Base-by-base conservation (phyloP, 2,888 invertebrate species). In the Oxytorus armatus region DNA sequence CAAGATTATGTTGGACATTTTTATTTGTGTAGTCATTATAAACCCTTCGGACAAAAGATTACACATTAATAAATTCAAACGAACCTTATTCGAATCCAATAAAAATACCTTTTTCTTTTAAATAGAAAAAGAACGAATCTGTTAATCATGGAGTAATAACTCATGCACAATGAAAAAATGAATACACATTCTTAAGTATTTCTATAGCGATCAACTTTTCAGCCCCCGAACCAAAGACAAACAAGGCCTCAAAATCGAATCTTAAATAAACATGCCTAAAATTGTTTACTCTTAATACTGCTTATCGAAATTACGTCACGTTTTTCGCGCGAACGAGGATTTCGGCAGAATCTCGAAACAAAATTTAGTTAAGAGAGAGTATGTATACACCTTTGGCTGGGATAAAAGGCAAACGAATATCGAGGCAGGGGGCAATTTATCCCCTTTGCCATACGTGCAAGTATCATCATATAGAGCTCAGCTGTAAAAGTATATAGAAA, bases 391-490 rank as follows among this genome's bases (percentile, higher is more conserved):
- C 11, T 1, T 69, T 29, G n/a, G 42, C 3, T 39, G 42, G 29
- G 25, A 25, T 29, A 42, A 55, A 44, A 69, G 7, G 29, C 25
- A 14, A 36, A 29, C 7, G 33, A 23, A 16, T 66, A 33, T 55
- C n/a, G 44, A 0, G 11, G 44, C 55, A 16, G 7, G 18, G 44
- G 42, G 29, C 29, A 44, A 44, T 57, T 57, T 14, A n/a, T 16
- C 5, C n/a, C n/a, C 29, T 10, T 57, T 44, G 44, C 1, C 25
- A 14, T 44, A 18, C 44, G 44, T 25, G 2, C 42, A 44, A 29
- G 44, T 29, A 16, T n/a, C 29, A 10, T 47, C 44, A 11, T 21
- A 44, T 21, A 29, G 14, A 18, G 3, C 16, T 51, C 51, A 36
- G 4, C 29, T 44, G 44, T 44, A 25, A 53, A 23, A 23, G n/a